phyloP scores from a whole-genome alignment of 2,888 invertebrate species.

The Camponotus fellah region DNA sequence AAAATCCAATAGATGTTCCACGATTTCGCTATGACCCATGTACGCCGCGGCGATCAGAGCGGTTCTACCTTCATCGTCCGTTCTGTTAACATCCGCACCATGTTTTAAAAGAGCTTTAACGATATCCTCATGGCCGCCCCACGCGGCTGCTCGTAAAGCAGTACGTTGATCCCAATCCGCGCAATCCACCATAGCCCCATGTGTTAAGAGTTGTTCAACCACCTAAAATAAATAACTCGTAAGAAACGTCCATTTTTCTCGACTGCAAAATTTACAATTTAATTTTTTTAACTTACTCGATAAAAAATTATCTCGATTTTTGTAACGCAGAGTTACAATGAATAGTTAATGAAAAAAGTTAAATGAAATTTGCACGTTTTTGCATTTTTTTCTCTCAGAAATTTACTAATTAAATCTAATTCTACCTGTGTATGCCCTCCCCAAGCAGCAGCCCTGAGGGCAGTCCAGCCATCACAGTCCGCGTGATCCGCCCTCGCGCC shows the following conservation, averaged over 20 bases:
- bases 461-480: conserved; percentile 96
- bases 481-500: conserved; percentile 92
- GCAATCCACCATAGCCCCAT: conserved; percentile 94
- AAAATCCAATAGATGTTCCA: conserved; percentile 92
- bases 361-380: conserved; percentile 10
- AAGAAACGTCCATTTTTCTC: conserved; percentile 2
- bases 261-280: conserved; percentile 8
- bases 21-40: conserved; percentile 98
- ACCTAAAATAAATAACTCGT: conserved; percentile 87
- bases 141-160: conserved; percentile 95
- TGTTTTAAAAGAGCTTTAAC: conserved; percentile 91
- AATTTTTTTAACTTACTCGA: conserved; percentile 3
- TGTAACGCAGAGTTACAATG: neutral
- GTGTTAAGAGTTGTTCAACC: conserved; percentile 92
- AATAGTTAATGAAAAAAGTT: too few relatives aligned
- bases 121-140: conserved; percentile 97
- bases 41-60: conserved; percentile 98
- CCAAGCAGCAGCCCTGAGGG: conserved; percentile 97
- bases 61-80: conserved; percentile 96
- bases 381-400: neutral
- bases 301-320: conserved; percentile 1
- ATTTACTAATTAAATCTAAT: conserved; percentile 23
- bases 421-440: conserved; percentile 95
- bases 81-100: conserved; percentile 93
- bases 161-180: conserved; percentile 96